A percentile compares a stretch with the other conserved stretches of the same genome.
Conservation (phyloP, 2,797 vertebrate genomes). For the Oryzias sinensis region DNA sequence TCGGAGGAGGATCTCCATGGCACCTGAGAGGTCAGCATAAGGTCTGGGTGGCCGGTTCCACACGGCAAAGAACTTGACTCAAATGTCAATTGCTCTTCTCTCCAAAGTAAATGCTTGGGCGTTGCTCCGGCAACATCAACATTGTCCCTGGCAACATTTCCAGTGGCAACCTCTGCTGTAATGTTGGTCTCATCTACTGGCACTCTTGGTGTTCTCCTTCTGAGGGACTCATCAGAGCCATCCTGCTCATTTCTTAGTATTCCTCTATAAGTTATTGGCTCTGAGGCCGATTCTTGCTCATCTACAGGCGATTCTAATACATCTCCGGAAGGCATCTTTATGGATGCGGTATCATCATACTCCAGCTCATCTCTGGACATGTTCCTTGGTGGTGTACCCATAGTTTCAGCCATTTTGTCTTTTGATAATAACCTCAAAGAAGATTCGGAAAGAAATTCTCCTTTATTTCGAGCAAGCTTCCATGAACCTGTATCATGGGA, state of each 20-base stretch:
- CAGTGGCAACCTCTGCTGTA: conserved; percentile 44
- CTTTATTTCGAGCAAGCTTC: conserved; percentile 47
- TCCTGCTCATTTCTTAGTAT: conserved; percentile 62
- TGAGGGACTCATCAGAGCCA: conserved; percentile 46
- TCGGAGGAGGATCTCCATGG: conserved; percentile 67
- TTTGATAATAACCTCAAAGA: conserved; percentile 33
- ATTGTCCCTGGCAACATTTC: conserved; percentile 55
- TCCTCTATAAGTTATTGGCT: conserved; percentile 39
- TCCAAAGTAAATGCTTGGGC: conserved; percentile 36
- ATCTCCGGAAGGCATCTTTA: conserved; percentile 52
- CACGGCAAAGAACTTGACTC: conserved; percentile 57
- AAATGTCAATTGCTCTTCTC: conserved; percentile 55
- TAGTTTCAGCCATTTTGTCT: conserved; percentile 49
- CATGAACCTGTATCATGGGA: conserved; percentile 49
- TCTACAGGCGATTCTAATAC: conserved; percentile 44
- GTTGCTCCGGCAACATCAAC: conserved; percentile 48
- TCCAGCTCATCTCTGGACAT: conserved; percentile 64
- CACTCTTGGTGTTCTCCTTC: conserved; percentile 51
- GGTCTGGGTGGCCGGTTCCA: conserved; percentile 84
- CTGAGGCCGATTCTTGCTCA: conserved; percentile 43
- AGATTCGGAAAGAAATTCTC: conserved; percentile 52
- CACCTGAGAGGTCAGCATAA: conserved; percentile 77
- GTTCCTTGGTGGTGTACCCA: conserved; percentile 43
- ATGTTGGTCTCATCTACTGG: conserved; percentile 43
- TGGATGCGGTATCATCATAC: conserved; percentile 42